These are phyloP conservation scores for Pseudomyrmex cubaensis DNA, from an alignment of 1,140 invertebrate species.

Conservation along the genomic window DNA sequence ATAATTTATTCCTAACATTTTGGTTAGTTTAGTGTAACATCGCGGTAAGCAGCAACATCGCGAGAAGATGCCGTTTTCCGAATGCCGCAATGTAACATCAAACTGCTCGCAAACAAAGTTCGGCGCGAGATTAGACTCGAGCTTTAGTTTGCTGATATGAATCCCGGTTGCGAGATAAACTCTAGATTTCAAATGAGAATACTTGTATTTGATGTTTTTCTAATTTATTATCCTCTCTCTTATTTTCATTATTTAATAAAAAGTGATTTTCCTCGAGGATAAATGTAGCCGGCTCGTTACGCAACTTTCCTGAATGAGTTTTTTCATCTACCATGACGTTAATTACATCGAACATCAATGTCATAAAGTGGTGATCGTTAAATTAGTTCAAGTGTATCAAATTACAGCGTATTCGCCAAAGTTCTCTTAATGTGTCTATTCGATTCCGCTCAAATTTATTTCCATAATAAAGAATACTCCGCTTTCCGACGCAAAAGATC, in stretches of 20 bases:
- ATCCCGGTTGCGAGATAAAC: too few relatives aligned
- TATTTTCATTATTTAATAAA: neutral
- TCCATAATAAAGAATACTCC: conserved; percentile 44
- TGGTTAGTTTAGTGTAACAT: neutral
- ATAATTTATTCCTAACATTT: neutral
- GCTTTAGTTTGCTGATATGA: too few relatives aligned
- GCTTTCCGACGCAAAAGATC: neutral
- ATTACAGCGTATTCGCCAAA: conserved; percentile 25
- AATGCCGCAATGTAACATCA: too few relatives aligned
- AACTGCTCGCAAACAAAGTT: too few relatives aligned
- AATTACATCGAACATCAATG: conserved; percentile 44
- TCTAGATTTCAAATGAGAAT: neutral
- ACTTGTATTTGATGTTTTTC: neutral
- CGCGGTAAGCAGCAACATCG: too few relatives aligned
- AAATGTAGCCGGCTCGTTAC: neutral
- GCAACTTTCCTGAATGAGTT: conserved; percentile 7
- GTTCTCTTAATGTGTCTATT: neutral
- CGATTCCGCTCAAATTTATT: neutral
- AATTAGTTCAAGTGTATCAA: conserved; percentile 32
- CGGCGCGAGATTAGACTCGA: too few relatives aligned
- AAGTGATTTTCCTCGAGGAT: neutral
- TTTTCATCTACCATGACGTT: conserved; percentile 9
- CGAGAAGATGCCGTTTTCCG: too few relatives aligned
- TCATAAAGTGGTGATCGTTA: neutral
- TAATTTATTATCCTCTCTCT: neutral